Conservation (phyloP, 2,888 invertebrate genomes). For the Girardia tigrina region DNA sequence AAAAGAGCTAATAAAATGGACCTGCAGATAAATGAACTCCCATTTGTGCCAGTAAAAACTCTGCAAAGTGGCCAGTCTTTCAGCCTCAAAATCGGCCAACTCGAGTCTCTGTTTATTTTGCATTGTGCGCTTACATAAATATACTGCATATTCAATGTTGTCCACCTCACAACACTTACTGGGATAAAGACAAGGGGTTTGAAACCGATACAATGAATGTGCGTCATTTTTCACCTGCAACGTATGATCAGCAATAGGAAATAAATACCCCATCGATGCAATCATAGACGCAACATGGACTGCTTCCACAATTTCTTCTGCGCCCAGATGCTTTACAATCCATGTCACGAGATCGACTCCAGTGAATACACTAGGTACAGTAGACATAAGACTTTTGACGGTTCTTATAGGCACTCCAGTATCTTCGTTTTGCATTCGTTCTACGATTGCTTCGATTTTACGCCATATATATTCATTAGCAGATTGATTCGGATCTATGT, state of each 20-base stretch:
- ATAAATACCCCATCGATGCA: constrained; percentile 90
- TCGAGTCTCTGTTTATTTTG: constrained; percentile 95
- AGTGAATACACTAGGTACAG: constrained; percentile 82
- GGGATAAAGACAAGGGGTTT: constrained; percentile 99
- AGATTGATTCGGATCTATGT: constrained; percentile 7
- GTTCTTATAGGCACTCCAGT: constrained; percentile 86
- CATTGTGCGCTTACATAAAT: constrained; percentile 96
- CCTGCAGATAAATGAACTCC: constrained; percentile 99
- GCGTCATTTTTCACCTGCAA: constrained; percentile 82
- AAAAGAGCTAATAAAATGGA: too few relatives aligned
- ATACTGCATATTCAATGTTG: constrained; percentile 96
- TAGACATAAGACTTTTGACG: constrained; percentile 95
- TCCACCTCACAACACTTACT: constrained; percentile 92
- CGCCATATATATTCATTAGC: constrained; percentile 33
- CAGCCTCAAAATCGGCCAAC: constrained; percentile 93
- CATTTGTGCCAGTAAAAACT: constrained; percentile 98
- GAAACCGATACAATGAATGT: constrained; percentile 79
- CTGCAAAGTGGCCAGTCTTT: constrained; percentile 84
- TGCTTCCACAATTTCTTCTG: constrained; percentile 74
- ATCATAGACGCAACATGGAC: constrained; percentile 82
- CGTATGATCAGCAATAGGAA: constrained; percentile 94
- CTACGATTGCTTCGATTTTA: constrained; percentile 55
- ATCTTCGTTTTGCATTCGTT: constrained; percentile 84
- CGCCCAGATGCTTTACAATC: constrained; percentile 77
- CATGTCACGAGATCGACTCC: constrained; percentile 81